phyloP scores from a whole-genome alignment of 2,888 invertebrate species.

The Girardia tigrina region DNA sequence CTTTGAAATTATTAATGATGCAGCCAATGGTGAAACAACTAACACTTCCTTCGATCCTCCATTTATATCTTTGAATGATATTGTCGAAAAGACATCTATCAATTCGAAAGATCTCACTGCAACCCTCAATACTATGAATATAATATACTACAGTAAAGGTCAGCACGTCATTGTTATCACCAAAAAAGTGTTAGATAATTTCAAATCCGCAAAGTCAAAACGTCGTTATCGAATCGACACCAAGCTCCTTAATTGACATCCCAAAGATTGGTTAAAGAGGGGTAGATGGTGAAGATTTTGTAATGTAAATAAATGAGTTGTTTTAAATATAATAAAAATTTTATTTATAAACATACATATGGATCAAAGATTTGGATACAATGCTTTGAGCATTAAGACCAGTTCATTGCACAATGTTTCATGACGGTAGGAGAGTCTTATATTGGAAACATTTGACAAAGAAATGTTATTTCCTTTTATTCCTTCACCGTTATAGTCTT shows the following conservation, averaged over 20 bases:
- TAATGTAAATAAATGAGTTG: slow-evolving; percentile 9
- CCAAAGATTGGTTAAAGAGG: slow-evolving; percentile 94
- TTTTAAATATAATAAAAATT: background rate
- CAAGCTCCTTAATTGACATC: slow-evolving; percentile 90
- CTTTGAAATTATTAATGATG: slow-evolving; percentile 65
- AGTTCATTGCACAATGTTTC: too few relatives aligned
- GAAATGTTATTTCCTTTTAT: too few relatives aligned
- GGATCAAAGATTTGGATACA: too few relatives aligned
- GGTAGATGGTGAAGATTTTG: slow-evolving; percentile 54
- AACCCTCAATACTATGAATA: slow-evolving; percentile 83
- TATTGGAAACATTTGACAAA: too few relatives aligned
- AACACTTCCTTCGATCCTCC: slow-evolving; percentile 60
- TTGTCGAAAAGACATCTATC: slow-evolving; percentile 70
- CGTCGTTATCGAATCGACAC: slow-evolving; percentile 79
- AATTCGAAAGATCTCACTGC: slow-evolving; percentile 98
- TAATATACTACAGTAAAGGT: slow-evolving; percentile 96
- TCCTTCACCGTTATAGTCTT: too few relatives aligned
- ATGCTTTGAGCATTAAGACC: too few relatives aligned
- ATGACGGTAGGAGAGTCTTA: too few relatives aligned
- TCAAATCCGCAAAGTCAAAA: slow-evolving; percentile 72
- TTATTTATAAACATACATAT: too few relatives aligned
- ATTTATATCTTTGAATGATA: slow-evolving; percentile 80
- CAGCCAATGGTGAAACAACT: slow-evolving; percentile 69
- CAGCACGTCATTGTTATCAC: slow-evolving; percentile 91
- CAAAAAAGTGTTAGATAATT: slow-evolving; percentile 69